A percentile compares a stretch with the other conserved stretches of the same genome.
Evolutionary conservation across 2,888 invertebrate species (phyloP).

Genomic region (Chymomyza caudatula): DNA sequence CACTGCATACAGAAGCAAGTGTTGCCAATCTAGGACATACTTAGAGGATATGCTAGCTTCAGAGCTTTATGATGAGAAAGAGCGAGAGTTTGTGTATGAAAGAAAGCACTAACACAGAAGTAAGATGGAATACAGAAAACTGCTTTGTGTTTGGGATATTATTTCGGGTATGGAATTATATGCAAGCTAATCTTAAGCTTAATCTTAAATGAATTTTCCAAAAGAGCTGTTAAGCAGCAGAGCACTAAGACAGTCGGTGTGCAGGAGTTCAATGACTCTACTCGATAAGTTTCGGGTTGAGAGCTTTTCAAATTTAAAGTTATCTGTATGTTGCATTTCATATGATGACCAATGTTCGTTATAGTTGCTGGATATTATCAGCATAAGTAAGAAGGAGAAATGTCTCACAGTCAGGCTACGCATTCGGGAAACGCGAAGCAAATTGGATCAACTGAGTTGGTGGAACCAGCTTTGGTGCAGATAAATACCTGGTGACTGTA

Average conservation of each 20-base stretch:
- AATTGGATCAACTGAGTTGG: too few species aligned
- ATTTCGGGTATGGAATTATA: background rate
- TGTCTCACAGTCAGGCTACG: too few species aligned
- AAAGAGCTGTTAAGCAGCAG: background rate
- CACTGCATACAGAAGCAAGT: conserved; percentile 27
- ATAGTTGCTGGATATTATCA: too few species aligned
- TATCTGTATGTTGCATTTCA: too few species aligned
- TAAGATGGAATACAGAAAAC: background rate
- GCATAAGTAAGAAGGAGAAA: too few species aligned
- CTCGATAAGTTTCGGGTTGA: background rate
- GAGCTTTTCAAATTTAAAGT: background rate
- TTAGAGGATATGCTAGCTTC: background rate
- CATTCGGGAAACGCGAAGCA: too few species aligned
- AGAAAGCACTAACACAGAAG: background rate
- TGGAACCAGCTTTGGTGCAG: too few species aligned
- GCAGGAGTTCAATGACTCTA: background rate
- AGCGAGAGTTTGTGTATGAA: background rate
- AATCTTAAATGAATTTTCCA: background rate
- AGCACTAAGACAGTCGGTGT: background rate
- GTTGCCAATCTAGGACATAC: too few species aligned
- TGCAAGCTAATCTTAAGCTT: background rate
- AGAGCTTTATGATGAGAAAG: background rate
- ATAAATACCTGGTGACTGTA: too few species aligned
- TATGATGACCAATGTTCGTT: too few species aligned
- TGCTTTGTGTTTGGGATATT: background rate